These are phyloP conservation scores for Malthinus seriepunctatus DNA, from an alignment of 2,888 invertebrate species.

Conservation along the genomic window DNA sequence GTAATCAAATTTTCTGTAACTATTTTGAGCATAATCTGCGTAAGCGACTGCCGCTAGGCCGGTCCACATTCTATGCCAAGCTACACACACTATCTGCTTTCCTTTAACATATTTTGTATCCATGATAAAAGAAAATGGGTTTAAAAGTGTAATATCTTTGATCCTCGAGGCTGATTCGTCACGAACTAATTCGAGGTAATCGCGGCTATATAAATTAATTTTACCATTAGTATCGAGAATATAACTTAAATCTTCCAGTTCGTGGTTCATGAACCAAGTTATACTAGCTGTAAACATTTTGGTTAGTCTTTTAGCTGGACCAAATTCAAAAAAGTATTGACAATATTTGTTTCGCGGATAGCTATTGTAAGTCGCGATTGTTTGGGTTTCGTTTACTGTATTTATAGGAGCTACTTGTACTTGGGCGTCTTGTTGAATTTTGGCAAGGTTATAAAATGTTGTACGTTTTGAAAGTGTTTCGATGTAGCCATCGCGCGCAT, in stretches of 20 bases:
- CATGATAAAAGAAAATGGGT: constrained; percentile 67
- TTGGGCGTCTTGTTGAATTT: constrained; percentile 61
- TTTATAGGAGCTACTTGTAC: constrained; percentile 62
- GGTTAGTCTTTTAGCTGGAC: constrained; percentile 37
- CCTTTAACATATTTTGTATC: constrained; percentile 66
- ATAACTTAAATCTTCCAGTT: constrained; percentile 41
- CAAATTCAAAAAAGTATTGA: constrained; percentile 61
- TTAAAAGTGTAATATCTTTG: constrained; percentile 53
- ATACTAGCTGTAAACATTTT: constrained; percentile 44
- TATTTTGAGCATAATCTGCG: constrained; percentile 60
- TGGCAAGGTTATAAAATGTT: constrained; percentile 61
- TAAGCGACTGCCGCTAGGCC: constrained; percentile 73
- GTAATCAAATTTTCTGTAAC: constrained; percentile 52
- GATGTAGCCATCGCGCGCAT: constrained; percentile 69
- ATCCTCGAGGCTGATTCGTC: no score
- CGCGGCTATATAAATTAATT: constrained; percentile 66
- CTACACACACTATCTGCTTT: constrained; percentile 66
- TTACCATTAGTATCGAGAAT: constrained; percentile 44
- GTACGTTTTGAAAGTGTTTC: constrained; percentile 66
- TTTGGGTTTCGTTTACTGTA: constrained; percentile 62
- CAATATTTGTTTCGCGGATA: constrained; percentile 73
- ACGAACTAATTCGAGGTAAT: constrained; percentile 61
- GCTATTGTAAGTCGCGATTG: constrained; percentile 56
- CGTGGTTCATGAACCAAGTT: constrained; percentile 40
- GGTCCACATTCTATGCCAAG: constrained; percentile 74